Conservation (phyloP, 2,888 invertebrate genomes). For the Orchesella flavescens region DNA sequence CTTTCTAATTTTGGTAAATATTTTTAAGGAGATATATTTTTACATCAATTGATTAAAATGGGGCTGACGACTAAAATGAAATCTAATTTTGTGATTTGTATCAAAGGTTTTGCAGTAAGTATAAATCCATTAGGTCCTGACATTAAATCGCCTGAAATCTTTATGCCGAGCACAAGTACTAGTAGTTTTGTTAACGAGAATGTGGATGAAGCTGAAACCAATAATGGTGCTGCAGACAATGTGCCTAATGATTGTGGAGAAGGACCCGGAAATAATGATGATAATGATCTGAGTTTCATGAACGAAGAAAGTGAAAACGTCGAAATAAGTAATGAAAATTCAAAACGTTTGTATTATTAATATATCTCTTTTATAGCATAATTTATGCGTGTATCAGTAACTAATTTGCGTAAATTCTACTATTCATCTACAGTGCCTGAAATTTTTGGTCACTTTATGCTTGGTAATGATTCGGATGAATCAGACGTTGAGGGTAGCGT, state of each 20-base stretch:
- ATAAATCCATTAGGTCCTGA: background rate
- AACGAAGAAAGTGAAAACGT: slow-evolving; percentile 25
- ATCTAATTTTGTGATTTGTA: too few relatives aligned
- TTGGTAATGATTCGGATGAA: slow-evolving; percentile 8
- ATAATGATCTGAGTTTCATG: background rate
- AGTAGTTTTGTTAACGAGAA: too few relatives aligned
- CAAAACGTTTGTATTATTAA: background rate
- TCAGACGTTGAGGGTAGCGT: background rate
- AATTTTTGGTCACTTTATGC: slow-evolving; percentile 40
- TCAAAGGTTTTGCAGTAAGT: background rate
- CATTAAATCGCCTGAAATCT: too few relatives aligned
- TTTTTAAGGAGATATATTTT: background rate
- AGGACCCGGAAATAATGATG: too few relatives aligned
- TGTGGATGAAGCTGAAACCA: too few relatives aligned
- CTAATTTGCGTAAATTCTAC: too few relatives aligned
- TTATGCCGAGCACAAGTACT: too few relatives aligned
- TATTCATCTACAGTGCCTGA: slow-evolving; percentile 28
- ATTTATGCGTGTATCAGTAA: background rate
- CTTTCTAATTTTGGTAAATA: slow-evolving; percentile 25
- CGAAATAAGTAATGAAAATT: slow-evolving; percentile 39
- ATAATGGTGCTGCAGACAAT: too few relatives aligned
- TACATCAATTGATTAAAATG: background rate
- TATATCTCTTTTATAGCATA: too few relatives aligned
- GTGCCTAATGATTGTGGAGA: too few relatives aligned
- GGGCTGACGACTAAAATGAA: too few relatives aligned